phyloP scores from a whole-genome alignment of 2,113 vertebrate genomes.

The Oophaga pumilio region DNA sequence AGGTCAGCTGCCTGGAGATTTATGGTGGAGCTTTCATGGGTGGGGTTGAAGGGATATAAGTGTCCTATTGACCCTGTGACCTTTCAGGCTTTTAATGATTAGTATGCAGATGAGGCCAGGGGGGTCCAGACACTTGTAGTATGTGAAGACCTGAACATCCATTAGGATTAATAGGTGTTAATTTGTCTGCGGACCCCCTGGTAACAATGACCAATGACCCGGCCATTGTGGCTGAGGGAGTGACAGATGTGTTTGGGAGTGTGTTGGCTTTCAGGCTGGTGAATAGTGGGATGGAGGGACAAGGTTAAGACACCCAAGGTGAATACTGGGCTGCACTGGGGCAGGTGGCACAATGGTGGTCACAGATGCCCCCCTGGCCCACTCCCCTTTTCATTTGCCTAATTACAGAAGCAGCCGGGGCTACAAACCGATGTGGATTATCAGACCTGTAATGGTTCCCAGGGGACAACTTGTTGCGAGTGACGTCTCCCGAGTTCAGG shows the following conservation, averaged over 20 bases:
- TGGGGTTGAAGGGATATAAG: neutral
- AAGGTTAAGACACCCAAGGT: neutral
- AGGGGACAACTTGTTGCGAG: neutral
- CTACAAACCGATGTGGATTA: constrained; percentile 7
- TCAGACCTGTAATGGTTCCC: constrained; percentile 27
- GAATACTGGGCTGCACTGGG: neutral
- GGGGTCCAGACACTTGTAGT: neutral
- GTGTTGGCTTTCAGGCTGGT: constrained; percentile 41
- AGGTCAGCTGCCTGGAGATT: neutral
- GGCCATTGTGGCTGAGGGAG: constrained; percentile 48
- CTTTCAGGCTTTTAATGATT: neutral
- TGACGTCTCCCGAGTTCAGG: neutral
- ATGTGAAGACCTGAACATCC: neutral
- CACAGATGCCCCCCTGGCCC: constrained; percentile 43
- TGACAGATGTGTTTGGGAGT: constrained; percentile 56
- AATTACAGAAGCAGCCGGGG: constrained; percentile 35
- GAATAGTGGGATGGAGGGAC: constrained; percentile 36
- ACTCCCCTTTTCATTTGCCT: constrained; percentile 43
- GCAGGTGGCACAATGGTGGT: constrained; percentile 7
- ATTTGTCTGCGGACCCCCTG: constrained; percentile 37
- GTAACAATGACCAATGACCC: constrained; percentile 42
- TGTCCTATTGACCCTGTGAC: constrained; percentile 41
- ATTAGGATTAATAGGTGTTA: constrained; percentile 48
- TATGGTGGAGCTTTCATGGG: neutral
- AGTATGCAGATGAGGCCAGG: neutral